Conservation (phyloP, 2,113 vertebrate species). For the Scopus umbretta region DNA sequence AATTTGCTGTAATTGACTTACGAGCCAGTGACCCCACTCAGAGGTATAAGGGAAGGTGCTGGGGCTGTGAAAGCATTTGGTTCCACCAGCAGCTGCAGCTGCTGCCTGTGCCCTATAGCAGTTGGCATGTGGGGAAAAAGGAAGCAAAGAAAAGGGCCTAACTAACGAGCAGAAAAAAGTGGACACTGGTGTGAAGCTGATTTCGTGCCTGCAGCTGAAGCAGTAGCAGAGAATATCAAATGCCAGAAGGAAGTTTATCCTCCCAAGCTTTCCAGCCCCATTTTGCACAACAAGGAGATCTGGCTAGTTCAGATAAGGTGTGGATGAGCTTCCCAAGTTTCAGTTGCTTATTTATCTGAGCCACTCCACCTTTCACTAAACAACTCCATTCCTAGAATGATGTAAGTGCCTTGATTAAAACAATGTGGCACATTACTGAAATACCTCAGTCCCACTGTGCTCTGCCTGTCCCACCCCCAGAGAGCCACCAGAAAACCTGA, state of each 20-base stretch:
- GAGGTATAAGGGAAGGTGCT: not conserved
- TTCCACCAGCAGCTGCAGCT: not conserved
- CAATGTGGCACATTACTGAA: not conserved
- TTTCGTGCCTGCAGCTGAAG: not conserved
- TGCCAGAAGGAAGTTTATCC: conserved; percentile 15
- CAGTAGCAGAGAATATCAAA: not conserved
- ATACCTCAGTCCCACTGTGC: not conserved
- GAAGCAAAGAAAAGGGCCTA: not conserved
- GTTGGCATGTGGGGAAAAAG: not conserved
- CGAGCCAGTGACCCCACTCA: not conserved
- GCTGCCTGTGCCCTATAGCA: not conserved
- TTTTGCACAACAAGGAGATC: conserved; percentile 55
- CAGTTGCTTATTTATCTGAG: conserved; percentile 39
- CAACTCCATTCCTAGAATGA: not conserved
- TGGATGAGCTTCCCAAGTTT: conserved; percentile 17
- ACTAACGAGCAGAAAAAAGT: not conserved
- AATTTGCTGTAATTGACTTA: not conserved
- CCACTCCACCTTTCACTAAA: not conserved
- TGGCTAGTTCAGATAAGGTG: conserved; percentile 41
- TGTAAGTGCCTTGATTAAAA: not conserved
- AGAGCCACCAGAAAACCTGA: not conserved
- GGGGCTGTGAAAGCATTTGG: not conserved
- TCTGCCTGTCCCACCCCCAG: not conserved
- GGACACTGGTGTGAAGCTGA: not conserved
- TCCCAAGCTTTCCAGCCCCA: not conserved